Evolutionary conservation across 2,113 vertebrate genomes (phyloP).

Genomic region (Gracilinanus agilis): DNA sequence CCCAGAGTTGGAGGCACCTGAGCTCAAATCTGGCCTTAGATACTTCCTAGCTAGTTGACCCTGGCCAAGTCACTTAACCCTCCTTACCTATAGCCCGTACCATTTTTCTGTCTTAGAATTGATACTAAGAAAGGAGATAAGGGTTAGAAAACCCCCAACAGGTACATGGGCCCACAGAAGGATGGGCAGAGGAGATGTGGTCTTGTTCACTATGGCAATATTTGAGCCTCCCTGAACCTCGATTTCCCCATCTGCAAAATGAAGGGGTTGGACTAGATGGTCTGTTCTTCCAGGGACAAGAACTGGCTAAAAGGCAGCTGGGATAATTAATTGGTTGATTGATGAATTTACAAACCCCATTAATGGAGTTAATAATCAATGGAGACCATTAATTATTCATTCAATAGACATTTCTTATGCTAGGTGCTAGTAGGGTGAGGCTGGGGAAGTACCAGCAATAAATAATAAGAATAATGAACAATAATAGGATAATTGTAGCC

Average conservation of each 20-base stretch:
- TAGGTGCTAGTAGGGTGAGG: neutral
- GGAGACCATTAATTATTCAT: neutral
- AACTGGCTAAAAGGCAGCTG: neutral
- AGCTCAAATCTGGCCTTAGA: too few relatives aligned
- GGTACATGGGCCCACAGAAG: neutral
- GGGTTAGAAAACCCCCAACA: too few relatives aligned
- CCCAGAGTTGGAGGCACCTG: too few relatives aligned
- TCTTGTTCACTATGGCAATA: neutral
- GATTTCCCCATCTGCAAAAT: neutral
- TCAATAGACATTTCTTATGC: neutral
- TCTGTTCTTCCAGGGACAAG: neutral
- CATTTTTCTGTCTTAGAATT: too few relatives aligned
- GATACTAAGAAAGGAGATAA: too few relatives aligned
- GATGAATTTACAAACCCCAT: neutral
- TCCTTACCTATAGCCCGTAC: too few relatives aligned
- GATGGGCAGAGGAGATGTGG: neutral
- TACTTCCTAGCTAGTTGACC: too few relatives aligned
- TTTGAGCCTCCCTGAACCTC: neutral
- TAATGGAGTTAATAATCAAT: neutral
- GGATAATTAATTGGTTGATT: neutral
- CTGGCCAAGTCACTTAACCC: too few relatives aligned
- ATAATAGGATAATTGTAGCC: neutral
- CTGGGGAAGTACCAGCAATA: neutral
- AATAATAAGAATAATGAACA: neutral
- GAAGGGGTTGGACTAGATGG: too few relatives aligned